These are phyloP conservation scores for Crocallis elinguaria DNA, from an alignment of 2,888 invertebrate genomes.

Conservation along the genomic window DNA sequence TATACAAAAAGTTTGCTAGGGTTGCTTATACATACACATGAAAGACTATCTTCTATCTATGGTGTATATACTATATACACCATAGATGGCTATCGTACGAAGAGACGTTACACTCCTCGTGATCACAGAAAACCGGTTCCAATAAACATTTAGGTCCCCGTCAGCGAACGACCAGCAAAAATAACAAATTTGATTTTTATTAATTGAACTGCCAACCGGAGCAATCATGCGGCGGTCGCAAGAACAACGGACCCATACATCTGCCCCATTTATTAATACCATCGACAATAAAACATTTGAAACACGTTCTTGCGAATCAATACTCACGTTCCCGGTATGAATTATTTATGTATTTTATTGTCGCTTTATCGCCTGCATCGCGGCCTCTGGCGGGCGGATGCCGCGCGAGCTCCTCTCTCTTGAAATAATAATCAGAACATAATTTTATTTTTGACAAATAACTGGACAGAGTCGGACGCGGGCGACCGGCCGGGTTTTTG, in stretches of 20 bases:
- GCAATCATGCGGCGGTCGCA: constrained; percentile 55
- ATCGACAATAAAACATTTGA: constrained; percentile 79
- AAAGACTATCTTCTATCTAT: too few relatives aligned
- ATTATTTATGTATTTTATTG: constrained; percentile 84
- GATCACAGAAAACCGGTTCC: constrained; percentile 6
- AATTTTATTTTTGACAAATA: constrained; percentile 84
- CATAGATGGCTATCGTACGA: not conserved
- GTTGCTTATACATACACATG: too few relatives aligned
- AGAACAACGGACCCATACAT: constrained; percentile 66
- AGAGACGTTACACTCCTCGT: constrained; percentile 1
- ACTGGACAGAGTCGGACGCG: constrained; percentile 63
- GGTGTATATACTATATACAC: too few relatives aligned
- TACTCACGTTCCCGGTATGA: constrained; percentile 72
- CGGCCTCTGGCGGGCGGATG: constrained; percentile 55
- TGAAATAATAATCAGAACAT: constrained; percentile 80
- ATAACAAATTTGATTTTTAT: constrained; percentile 72
- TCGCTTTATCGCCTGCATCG: constrained; percentile 79
- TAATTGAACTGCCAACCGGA: constrained; percentile 68
- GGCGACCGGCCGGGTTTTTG: constrained; percentile 63
- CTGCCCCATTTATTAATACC: constrained; percentile 81
- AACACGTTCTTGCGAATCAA: constrained; percentile 84
- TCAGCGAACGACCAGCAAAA: constrained; percentile 39
- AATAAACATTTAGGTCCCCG: constrained; percentile 1
- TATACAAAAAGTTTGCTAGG: too few relatives aligned
- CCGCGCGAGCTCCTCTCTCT: constrained; percentile 53